Percentiles rank a stretch among this genome's conserved stretches.
These are phyloP conservation scores for Gymnobelideus leadbeateri DNA, from an alignment of 2,113 vertebrate genomes.

Conservation along the genomic window DNA sequence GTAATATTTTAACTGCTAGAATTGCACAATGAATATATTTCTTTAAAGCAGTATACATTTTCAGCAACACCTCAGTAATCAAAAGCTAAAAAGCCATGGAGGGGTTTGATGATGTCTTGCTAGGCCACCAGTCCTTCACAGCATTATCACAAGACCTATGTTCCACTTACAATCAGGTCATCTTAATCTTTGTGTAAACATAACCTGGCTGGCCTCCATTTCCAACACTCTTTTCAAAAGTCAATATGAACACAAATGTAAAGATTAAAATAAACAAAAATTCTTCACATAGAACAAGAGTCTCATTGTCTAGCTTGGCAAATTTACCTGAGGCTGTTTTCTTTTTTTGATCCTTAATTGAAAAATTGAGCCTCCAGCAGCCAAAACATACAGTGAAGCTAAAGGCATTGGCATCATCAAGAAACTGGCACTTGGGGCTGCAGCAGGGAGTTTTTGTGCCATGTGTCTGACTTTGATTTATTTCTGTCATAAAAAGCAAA, in stretches of 20 bases:
- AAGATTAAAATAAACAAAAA: conserved; percentile 81
- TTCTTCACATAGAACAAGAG: conserved; percentile 82
- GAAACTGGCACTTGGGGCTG: conserved; percentile 65
- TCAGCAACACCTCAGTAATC: not conserved
- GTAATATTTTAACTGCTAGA: conserved; percentile 35
- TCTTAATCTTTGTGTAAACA: conserved; percentile 57
- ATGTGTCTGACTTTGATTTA: conserved; percentile 85
- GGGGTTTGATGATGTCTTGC: not conserved
- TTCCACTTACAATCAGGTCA: conserved; percentile 65
- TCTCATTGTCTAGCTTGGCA: conserved; percentile 84
- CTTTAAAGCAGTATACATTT: conserved; percentile 7
- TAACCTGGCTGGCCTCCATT: conserved; percentile 47
- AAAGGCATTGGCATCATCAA: conserved; percentile 81
- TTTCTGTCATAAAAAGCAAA: conserved; percentile 76
- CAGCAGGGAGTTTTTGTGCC: conserved; percentile 78
- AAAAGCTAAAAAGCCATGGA: not conserved
- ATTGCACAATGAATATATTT: conserved; percentile 38
- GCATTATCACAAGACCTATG: conserved; percentile 39
- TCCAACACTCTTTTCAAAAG: conserved; percentile 56
- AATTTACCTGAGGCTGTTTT: conserved; percentile 76
- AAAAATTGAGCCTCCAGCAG: conserved; percentile 83
- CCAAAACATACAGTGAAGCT: conserved; percentile 86
- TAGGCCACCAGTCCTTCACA: not conserved
- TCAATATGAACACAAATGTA: conserved; percentile 74
- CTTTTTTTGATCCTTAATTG: conserved; percentile 83